Percentiles rank a stretch among this genome's conserved stretches.
Conservation (phyloP, 2,797 vertebrate genomes). For the Girardinus metallicus region DNA sequence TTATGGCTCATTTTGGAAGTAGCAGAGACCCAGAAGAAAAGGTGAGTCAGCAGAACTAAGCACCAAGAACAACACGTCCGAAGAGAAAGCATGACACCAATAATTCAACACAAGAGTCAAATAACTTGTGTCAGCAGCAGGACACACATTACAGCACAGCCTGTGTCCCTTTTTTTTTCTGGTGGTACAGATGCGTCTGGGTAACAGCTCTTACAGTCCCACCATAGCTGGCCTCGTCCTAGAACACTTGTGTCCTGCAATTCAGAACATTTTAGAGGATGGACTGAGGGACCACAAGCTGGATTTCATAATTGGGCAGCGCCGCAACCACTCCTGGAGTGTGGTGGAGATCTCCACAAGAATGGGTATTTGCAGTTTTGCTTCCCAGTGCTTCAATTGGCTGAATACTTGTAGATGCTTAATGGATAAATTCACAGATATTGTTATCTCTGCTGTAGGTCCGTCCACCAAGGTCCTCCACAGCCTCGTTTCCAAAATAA, state of each 20-base stretch:
- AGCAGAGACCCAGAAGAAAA: conserved; percentile 92
- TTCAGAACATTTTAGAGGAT: conserved; percentile 89
- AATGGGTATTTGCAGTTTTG: conserved; percentile 79
- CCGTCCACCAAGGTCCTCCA: conserved; percentile 88
- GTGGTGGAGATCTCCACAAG: conserved; percentile 91
- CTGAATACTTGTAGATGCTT: neutral
- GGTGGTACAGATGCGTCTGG: conserved; percentile 87
- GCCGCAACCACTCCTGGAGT: conserved; percentile 90
- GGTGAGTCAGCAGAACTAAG: conserved; percentile 71
- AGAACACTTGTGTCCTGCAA: conserved; percentile 92
- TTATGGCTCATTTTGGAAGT: conserved; percentile 93
- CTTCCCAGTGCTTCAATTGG: neutral
- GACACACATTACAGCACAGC: conserved; percentile 9
- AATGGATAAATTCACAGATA: neutral
- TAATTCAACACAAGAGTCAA: conserved; percentile 18
- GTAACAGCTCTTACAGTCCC: conserved; percentile 91
- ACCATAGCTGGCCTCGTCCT: conserved; percentile 90
- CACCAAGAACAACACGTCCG: conserved; percentile 10
- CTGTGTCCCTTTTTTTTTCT: conserved; percentile 10
- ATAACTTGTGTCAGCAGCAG: conserved; percentile 37
- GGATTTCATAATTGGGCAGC: conserved; percentile 91
- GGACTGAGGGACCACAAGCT: conserved; percentile 92
- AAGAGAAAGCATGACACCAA: conserved; percentile 9
- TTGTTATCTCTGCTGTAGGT: conserved; percentile 69
- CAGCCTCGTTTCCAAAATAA: conserved; percentile 87